Conservation (phyloP, 2,888 invertebrate species). For the Hirtodrosophila trivittata region DNA sequence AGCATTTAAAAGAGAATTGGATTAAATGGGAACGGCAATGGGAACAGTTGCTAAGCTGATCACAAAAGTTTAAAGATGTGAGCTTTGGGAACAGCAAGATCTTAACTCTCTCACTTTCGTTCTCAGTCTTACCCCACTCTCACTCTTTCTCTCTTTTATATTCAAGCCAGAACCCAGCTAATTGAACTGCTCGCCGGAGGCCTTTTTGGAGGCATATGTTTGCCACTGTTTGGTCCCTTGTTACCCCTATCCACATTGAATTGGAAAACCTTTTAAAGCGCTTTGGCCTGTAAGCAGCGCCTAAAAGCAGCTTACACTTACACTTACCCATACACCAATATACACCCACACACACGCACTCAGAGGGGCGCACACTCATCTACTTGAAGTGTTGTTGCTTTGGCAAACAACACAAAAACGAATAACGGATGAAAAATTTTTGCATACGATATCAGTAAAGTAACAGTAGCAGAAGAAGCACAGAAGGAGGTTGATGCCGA, state of each 20-base stretch:
- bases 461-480: neutral
- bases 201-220: slow-evolving; percentile 39
- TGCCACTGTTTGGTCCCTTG: slow-evolving; percentile 15
- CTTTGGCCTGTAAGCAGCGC: slow-evolving; percentile 68
- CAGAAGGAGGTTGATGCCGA: neutral
- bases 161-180: slow-evolving; percentile 23
- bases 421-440: slow-evolving; percentile 37
- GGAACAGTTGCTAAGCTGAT: neutral
- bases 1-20: neutral
- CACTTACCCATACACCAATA: slow-evolving; percentile 29
- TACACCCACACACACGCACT: slow-evolving; percentile 13
- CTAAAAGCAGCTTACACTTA: slow-evolving; percentile 72
- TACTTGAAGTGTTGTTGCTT: slow-evolving; percentile 17
- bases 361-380: slow-evolving; percentile 5
- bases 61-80: neutral
- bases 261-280: slow-evolving; percentile 72
- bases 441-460: slow-evolving; percentile 43
- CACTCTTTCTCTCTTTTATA: slow-evolving; percentile 1
- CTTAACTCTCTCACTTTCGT: slow-evolving; percentile 4
- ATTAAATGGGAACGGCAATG: neutral
- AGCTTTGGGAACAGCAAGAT: slow-evolving; percentile 1
- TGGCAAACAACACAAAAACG: slow-evolving; percentile 45
- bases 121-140: neutral
- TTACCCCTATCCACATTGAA: slow-evolving; percentile 10
- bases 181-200: slow-evolving; percentile 46